Evolutionary conservation across 2,888 invertebrate genomes (phyloP).

Genomic region (Agrilus biguttatus): DNA sequence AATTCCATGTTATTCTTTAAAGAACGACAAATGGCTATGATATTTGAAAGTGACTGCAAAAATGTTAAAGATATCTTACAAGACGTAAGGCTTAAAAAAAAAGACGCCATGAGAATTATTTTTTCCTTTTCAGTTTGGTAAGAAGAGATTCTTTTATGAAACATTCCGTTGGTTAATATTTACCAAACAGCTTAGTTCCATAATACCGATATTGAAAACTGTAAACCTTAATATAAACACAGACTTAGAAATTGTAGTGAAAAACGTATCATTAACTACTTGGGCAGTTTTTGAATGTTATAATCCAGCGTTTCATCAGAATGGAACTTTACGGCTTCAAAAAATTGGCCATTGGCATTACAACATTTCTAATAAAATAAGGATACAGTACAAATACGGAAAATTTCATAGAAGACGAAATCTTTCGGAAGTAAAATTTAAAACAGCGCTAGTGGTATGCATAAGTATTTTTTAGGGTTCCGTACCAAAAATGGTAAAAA

Average conservation of each 20-base stretch:
- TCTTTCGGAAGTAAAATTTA: constrained; percentile 40
- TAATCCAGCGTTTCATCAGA: constrained; percentile 40
- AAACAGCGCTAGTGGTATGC: constrained; percentile 38
- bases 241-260: constrained; percentile 29
- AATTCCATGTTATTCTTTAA: too few relatives aligned
- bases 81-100: constrained; percentile 5
- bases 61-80: constrained; percentile 4
- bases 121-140: constrained; percentile 9
- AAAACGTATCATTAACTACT: constrained; percentile 9
- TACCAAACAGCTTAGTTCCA: constrained; percentile 17
- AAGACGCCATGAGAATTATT: background rate
- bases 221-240: constrained; percentile 34
- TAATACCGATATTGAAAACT: constrained; percentile 21
- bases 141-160: constrained; percentile 16
- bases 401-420: constrained; percentile 32
- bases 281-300: constrained; percentile 34
- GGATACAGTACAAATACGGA: constrained; percentile 10
- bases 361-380: background rate
- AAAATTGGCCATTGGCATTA: constrained; percentile 35
- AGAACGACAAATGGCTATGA: constrained; percentile 6
- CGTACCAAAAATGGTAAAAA: too few relatives aligned
- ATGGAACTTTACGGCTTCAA: constrained; percentile 35
- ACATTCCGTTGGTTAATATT: constrained; percentile 31
- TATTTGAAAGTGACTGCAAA: constrained; percentile 11
- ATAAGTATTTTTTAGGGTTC: background rate